Conservation (phyloP, 2,888 invertebrate species). For the Nomada hirtipes region DNA sequence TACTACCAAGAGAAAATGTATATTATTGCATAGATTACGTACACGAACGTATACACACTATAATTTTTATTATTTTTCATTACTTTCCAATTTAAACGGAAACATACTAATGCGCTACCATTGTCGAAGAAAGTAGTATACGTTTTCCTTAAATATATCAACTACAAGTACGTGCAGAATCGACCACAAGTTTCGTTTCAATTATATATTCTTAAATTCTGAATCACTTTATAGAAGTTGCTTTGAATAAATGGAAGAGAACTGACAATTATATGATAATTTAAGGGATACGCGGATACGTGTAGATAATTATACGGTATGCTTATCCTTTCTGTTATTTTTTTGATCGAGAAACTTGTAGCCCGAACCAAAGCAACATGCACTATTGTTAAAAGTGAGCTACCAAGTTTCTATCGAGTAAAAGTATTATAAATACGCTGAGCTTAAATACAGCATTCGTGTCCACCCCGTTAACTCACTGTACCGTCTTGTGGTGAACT, state of each 20-base stretch:
- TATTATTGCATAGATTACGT: conserved; percentile 19
- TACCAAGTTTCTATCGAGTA: conserved; percentile 82
- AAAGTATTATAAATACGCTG: conserved; percentile 83
- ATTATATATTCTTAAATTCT: neutral
- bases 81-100: conserved; percentile 52
- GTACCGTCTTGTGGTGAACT: conserved; percentile 69
- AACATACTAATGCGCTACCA: conserved; percentile 70
- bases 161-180: conserved; percentile 66
- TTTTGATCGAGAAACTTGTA: conserved; percentile 73
- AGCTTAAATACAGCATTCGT: conserved; percentile 84
- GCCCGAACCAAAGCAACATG: conserved; percentile 78
- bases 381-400: conserved; percentile 85
- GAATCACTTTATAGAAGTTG: neutral
- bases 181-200: conserved; percentile 71
- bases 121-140: conserved; percentile 58
- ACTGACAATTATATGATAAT: neutral
- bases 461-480: conserved; percentile 79
- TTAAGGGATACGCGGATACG: neutral
- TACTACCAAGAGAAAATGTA: conserved; percentile 13
- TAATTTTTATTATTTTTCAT: conserved; percentile 23
- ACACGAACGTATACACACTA: conserved; percentile 35
- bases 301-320: no score
- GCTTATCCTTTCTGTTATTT: neutral
- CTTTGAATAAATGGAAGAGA: neutral
- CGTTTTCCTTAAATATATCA: conserved; percentile 39